Conservation (phyloP, 2,888 invertebrate species). For the Synergus gifuensis region DNA sequence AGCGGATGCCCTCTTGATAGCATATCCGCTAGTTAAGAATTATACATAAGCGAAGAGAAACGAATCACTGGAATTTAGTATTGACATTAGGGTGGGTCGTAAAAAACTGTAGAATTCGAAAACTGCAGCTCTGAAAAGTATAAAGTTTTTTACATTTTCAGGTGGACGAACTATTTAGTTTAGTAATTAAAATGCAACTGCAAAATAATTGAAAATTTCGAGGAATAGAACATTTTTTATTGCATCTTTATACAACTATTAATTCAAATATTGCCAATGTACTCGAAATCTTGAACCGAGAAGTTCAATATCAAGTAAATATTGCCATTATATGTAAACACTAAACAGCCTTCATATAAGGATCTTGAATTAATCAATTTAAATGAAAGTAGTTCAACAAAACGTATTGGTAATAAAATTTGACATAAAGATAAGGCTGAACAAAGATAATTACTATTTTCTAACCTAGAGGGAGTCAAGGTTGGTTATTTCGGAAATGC, state of each 20-base stretch:
- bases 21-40: constrained; percentile 12
- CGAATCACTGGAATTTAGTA: background rate
- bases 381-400: background rate
- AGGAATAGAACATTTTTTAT: too few species aligned
- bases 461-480: background rate
- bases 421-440: background rate
- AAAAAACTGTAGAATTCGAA: background rate
- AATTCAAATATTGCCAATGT: too few species aligned
- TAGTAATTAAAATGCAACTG: too few species aligned
- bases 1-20: constrained; percentile 4
- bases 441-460: background rate
- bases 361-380: background rate
- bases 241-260: too few species aligned
- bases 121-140: background rate
- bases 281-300: too few species aligned
- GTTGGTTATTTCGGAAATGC: background rate
- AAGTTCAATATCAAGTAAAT: too few species aligned
- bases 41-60: background rate
- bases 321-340: too few species aligned
- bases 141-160: background rate
- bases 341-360: too few species aligned
- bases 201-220: too few species aligned
- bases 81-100: background rate
- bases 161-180: too few species aligned
- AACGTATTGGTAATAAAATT: background rate